Conservation (phyloP, 1,140 invertebrate genomes). For the Ostrea edulis region DNA sequence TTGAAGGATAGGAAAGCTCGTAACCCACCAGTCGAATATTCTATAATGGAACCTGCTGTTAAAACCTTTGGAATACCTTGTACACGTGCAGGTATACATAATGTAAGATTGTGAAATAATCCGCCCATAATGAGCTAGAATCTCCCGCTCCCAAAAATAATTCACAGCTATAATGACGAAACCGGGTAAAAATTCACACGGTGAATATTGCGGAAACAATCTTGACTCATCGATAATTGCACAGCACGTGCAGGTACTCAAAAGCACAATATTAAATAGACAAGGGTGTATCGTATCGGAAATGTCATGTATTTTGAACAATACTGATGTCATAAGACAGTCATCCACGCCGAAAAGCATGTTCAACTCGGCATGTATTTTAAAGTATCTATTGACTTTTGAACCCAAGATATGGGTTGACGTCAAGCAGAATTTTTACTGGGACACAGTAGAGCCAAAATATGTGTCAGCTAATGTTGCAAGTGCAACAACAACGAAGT, state of each 20-base stretch:
- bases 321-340: neutral
- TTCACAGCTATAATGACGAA: neutral
- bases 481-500: no score
- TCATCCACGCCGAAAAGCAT: neutral
- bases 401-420: slow-evolving; percentile 6
- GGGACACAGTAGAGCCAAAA: no score
- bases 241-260: slow-evolving; percentile 28
- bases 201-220: slow-evolving; percentile 8
- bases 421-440: neutral
- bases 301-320: slow-evolving; percentile 2
- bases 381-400: slow-evolving; percentile 23
- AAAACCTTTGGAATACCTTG: neutral
- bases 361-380: slow-evolving; percentile 14
- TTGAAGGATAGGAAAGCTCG: neutral
- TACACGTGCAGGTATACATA: slow-evolving; percentile 6
- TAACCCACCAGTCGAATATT: neutral
- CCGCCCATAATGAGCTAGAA: neutral
- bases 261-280: slow-evolving; percentile 11
- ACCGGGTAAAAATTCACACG: neutral
- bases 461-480: no score
- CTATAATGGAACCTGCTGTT: neutral
- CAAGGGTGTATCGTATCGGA: slow-evolving; percentile 11
- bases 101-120: slow-evolving; percentile 3
- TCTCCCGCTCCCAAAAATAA: neutral
- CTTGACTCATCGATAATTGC: slow-evolving; percentile 35